A percentile compares a stretch with the other conserved stretches of the same genome.
Evolutionary conservation across 2,888 invertebrate genomes (phyloP).

Genomic region (Maniola hyperantus): DNA sequence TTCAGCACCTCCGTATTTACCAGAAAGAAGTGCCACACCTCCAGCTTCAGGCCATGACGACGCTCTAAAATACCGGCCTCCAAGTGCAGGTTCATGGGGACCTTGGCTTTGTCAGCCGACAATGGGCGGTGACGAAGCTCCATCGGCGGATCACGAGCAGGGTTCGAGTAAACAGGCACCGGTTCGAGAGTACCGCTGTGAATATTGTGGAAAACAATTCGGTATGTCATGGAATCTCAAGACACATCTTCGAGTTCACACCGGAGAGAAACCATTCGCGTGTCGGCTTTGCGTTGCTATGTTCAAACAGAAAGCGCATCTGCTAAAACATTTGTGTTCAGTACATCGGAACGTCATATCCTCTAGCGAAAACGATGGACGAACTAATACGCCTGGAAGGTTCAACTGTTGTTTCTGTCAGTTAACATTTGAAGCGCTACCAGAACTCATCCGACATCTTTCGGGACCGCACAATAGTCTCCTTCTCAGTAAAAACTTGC

Average conservation of each 20-base stretch:
- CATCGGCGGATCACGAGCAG: slow-evolving; percentile 77
- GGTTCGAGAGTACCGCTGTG: slow-evolving; percentile 93
- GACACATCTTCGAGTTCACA: slow-evolving; percentile 93
- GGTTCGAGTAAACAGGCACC: slow-evolving; percentile 84
- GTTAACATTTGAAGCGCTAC: slow-evolving; percentile 91
- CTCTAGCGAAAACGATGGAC: slow-evolving; percentile 88
- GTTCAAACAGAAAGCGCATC: slow-evolving; percentile 95
- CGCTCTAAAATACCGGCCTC: slow-evolving; percentile 85
- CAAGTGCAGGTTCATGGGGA: slow-evolving; percentile 88
- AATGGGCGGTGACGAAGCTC: slow-evolving; percentile 80
- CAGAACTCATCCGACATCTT: slow-evolving; percentile 92
- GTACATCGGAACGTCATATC: slow-evolving; percentile 95
- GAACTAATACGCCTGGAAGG: slow-evolving; percentile 83
- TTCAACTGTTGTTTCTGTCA: slow-evolving; percentile 95
- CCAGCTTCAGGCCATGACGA: slow-evolving; percentile 82
- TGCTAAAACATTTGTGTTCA: slow-evolving; percentile 93
- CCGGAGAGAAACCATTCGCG: slow-evolving; percentile 94
- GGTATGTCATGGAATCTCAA: slow-evolving; percentile 97
- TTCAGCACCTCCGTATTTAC: slow-evolving; percentile 88
- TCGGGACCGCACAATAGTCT: slow-evolving; percentile 95
- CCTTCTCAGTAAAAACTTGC: slow-evolving; percentile 92
- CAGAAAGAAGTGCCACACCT: slow-evolving; percentile 84
- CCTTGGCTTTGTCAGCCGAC: slow-evolving; percentile 87
- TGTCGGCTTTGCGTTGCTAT: slow-evolving; percentile 94
- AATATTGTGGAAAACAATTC: slow-evolving; percentile 95